Evolutionary conservation across 2,113 vertebrate genomes (phyloP), one percentile per base, ranked within the genome.

Genomic region (Trogon melanurus): DNA sequence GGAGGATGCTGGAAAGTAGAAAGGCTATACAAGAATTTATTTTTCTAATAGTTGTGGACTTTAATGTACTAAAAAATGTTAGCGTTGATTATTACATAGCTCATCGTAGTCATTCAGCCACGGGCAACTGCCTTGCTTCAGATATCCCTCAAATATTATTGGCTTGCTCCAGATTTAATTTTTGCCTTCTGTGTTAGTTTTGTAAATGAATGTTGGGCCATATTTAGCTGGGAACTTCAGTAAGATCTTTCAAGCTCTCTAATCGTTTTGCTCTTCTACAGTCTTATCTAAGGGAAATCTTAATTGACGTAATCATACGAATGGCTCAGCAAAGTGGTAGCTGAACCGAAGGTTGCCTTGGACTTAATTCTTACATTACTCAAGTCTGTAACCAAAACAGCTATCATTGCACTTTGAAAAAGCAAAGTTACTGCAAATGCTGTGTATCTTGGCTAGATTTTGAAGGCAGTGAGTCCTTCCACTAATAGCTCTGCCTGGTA

Each of bases 401-500:
- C 23, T 32, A 5, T 22, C 69, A 30, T 47, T 34, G 22, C 6
- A 51, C 41, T 20, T 65, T 74, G 54, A 50, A 76, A 88, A 79
- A 91, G 32, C 48, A 53, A 47, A 53, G 11, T 12, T 30, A 11
- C 73, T 92, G 70, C 64, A 94, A 44, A 73, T 69, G 30, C 25
- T 74, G 13, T 34, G 12, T 32, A 7, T 71, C 41, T 62, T 71
- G 34, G 53, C 53, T 83, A 54, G 44, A 82, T 92, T 87, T 91
- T 88, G 86, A 93, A 78, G 57, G 53, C 81, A 91, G 53, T 6
- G 62, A 71, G 44, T 44, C 45, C 67, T 95, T 95, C 56, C 34
- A 38, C 67, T 92, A 92, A 93, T 83, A 91, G 88, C 41, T 91
- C 51, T 89, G 70, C 78, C 80, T 94, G 19, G 10, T 83, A 19